Percentiles rank a stretch among this genome's conserved stretches.
These are phyloP conservation scores for Corbicula japonica DNA, from an alignment of 2,888 invertebrate genomes.

Conservation along the genomic window DNA sequence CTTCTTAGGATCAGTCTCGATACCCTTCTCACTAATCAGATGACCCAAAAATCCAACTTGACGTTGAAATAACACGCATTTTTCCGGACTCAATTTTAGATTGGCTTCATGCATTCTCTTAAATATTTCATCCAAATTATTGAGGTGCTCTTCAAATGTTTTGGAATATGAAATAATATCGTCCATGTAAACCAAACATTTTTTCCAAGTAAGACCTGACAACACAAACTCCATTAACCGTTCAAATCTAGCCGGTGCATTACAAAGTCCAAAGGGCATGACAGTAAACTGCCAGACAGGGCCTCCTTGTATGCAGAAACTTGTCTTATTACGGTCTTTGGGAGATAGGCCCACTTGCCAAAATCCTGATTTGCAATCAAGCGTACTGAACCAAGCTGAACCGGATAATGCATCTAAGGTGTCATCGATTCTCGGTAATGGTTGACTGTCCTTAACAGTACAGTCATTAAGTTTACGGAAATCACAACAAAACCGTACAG, in stretches of 20 bases:
- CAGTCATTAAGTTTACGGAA: constrained; percentile 45
- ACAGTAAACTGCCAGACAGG: constrained; percentile 51
- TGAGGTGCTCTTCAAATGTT: constrained; percentile 41
- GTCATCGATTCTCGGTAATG: constrained; percentile 55
- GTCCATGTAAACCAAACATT: constrained; percentile 47
- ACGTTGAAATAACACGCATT: constrained; percentile 20
- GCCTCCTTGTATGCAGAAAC: constrained; percentile 39
- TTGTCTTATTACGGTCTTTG: constrained; percentile 38
- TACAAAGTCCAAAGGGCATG: constrained; percentile 55
- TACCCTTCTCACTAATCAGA: constrained; percentile 24
- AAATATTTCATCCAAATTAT: constrained; percentile 17
- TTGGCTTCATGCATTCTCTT: constrained; percentile 6
- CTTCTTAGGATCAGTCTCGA: constrained; percentile 20
- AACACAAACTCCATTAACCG: constrained; percentile 44
- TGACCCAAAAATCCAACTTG: constrained; percentile 32
- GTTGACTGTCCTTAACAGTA: constrained; percentile 51
- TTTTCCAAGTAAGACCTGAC: constrained; percentile 45
- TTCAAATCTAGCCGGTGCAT: constrained; percentile 48
- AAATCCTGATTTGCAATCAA: constrained; percentile 41
- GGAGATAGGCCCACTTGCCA: constrained; percentile 46
- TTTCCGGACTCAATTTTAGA: constrained; percentile 36
- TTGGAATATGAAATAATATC: constrained; percentile 55
- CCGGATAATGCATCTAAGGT: constrained; percentile 48
- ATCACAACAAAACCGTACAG: constrained; percentile 50
- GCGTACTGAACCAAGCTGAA: constrained; percentile 45